Evolutionary conservation across 2,797 vertebrate species (phyloP).

Genomic region (Basileuterus tristriatus): DNA sequence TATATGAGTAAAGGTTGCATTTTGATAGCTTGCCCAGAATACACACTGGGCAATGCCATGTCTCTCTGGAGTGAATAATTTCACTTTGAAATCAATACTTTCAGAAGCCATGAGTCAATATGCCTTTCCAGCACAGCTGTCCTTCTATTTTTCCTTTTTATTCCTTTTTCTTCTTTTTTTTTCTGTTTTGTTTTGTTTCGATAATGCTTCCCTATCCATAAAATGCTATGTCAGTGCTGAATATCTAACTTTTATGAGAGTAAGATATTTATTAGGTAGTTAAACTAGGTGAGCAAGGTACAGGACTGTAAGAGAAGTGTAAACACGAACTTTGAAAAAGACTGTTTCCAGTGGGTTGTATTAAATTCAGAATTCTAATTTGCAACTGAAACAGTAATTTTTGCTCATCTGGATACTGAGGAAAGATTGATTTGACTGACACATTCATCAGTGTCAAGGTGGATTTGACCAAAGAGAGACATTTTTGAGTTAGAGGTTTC

Average conservation of each 20-base stretch:
- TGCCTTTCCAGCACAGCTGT: neutral
- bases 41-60: neutral
- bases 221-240: neutral
- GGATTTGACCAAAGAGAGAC: neutral
- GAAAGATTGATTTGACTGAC: neutral
- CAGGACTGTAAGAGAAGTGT: neutral
- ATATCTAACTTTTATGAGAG: constrained; percentile 18
- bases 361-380: neutral
- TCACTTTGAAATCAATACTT: neutral
- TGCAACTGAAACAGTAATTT: neutral
- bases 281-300: neutral
- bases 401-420: neutral
- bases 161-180: neutral
- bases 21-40: constrained; percentile 31
- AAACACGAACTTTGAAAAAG: constrained; percentile 26
- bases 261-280: constrained; percentile 29
- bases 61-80: constrained; percentile 17
- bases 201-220: neutral
- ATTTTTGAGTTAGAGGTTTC: neutral
- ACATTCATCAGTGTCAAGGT: neutral
- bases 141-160: neutral
- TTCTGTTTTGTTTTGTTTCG: neutral
- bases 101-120: constrained; percentile 17
- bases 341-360: neutral
- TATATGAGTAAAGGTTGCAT: neutral